Base-by-base conservation (phyloP, 2,888 invertebrate genomes). In the Harpagoxenus sublaevis region DNA sequence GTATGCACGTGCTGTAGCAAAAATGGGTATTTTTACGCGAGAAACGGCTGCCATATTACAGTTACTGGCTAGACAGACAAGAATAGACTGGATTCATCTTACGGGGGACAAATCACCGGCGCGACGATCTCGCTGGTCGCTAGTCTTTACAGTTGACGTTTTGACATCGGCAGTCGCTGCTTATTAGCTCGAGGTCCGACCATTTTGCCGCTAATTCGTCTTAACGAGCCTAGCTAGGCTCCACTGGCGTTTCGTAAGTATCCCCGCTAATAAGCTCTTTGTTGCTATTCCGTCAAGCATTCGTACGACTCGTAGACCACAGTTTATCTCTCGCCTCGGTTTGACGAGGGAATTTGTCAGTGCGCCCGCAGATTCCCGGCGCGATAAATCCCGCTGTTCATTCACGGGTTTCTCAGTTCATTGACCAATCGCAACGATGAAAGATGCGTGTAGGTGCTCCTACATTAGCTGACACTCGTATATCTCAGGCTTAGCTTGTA, bases 111-210 rank as follows among this genome's bases (percentile, higher is more conserved):
- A 88, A 88, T 89, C 89, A 89, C 74, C 82, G 71, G 15, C 66
- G 65, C 82, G 75, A 35, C 63, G 68, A 75, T 89, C 89, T 78
- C 88, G 81, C 86, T 84, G 86, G 88, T 78, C 88, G 81, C 86
- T 84, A 87, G 88, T 87, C 84, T 79, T 87, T 87, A 88, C 86
- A 73, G 79, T 90, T 91, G 91, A 92, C 92, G 89, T 92, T 91
- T 92, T 90, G 92, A 92, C 92, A 91, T 90, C 86, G 88, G 77
- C 88, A 82, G 91, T 89, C 91, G 84, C 71, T 78, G 89, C 91
- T 91, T 92, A 92, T 93, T 92, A 92, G 93, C 90, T 88, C 89
- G 86, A 88, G 88, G 90, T 87, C 85, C 87, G 88, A 87, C 42
- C 89, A 83, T 90, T 86, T 84, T 86, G 81, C 85, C 86, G 87